Conservation (phyloP, 2,113 vertebrate species). For the Pteruthius melanotis region DNA sequence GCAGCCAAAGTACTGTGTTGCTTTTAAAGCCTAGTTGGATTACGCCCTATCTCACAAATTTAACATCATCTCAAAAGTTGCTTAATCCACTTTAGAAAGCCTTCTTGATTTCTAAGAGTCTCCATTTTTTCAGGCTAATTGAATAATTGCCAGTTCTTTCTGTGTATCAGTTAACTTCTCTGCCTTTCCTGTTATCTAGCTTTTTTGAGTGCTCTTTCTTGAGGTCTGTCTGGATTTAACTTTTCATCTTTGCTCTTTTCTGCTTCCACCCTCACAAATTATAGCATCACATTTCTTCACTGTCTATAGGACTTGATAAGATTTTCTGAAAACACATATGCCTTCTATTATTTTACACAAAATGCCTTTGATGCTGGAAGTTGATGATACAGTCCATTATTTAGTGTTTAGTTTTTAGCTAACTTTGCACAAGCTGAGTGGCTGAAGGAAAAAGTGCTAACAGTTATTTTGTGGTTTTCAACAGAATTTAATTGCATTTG, state of each 20-base stretch:
- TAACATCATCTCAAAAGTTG: background rate
- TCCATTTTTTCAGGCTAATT: background rate
- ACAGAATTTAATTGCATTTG: slow-evolving; percentile 78
- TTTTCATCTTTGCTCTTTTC: background rate
- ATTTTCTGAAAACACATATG: background rate
- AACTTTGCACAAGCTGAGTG: background rate
- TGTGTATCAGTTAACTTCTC: background rate
- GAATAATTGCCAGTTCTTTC: background rate
- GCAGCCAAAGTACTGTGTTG: background rate
- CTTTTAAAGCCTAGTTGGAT: background rate
- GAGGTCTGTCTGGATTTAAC: background rate
- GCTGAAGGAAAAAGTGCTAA: background rate
- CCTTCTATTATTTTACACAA: background rate
- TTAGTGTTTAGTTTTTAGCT: background rate
- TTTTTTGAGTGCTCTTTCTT: background rate
- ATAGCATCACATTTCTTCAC: background rate
- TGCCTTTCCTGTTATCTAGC: background rate
- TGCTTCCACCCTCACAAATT: background rate
- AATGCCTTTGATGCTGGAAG: background rate
- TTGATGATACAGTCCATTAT: background rate
- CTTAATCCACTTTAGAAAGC: background rate
- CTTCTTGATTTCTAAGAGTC: background rate
- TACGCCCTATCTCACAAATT: background rate
- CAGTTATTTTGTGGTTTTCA: background rate
- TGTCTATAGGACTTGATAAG: background rate